Conservation (phyloP, 2,113 vertebrate species). For the Gnathonemus echidnorhynchus region DNA sequence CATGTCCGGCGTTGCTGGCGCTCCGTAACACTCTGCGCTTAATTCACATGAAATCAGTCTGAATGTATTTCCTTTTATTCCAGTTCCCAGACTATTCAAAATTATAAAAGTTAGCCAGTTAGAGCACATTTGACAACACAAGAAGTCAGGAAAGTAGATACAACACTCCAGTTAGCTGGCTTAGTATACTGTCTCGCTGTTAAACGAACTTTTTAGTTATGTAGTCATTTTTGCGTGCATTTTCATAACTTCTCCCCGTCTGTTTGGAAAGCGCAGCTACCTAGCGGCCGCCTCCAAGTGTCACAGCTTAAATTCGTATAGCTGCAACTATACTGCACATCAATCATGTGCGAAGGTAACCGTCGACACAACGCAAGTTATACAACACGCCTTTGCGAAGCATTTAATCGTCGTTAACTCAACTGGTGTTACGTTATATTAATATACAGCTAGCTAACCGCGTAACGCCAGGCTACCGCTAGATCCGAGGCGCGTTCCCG, state of each 20-base stretch:
- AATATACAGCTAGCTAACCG: background rate
- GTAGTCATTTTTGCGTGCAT: background rate
- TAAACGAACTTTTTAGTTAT: background rate
- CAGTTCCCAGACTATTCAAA: background rate
- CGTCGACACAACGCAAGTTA: background rate
- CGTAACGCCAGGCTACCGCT: background rate
- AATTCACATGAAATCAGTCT: background rate
- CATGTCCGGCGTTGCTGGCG: background rate
- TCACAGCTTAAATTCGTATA: background rate
- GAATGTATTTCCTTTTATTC: background rate
- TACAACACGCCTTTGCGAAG: background rate
- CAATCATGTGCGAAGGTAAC: background rate
- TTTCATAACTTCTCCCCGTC: background rate
- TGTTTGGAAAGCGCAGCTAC: background rate
- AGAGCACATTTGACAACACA: background rate
- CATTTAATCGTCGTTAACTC: background rate
- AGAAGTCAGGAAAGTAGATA: background rate
- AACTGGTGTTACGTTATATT: background rate
- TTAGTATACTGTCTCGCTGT: background rate
- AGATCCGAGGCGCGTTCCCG: background rate
- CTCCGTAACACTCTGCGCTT: background rate
- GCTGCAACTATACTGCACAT: background rate
- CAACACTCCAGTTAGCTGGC: background rate
- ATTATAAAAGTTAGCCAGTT: background rate
- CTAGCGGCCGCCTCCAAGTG: background rate